phyloP scores from a whole-genome alignment of 2,113 vertebrate species.

The Phylloscopus trochiloides region DNA sequence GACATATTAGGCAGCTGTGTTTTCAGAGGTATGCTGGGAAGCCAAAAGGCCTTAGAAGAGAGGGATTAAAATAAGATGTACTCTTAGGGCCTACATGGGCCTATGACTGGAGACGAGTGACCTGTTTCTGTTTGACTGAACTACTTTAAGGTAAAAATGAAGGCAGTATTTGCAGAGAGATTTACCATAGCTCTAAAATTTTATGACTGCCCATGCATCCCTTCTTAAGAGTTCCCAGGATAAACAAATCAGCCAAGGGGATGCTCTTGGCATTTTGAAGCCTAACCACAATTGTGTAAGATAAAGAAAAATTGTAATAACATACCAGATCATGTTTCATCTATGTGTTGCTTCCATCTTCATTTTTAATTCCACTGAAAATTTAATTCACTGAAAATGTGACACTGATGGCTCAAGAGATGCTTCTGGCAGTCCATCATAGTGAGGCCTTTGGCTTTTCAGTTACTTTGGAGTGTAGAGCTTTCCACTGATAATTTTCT shows the following conservation, averaged over 20 bases:
- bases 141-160: background rate
- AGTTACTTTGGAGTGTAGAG: background rate
- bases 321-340: background rate
- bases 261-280: slow-evolving; percentile 33
- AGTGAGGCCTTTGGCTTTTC: slow-evolving; percentile 14
- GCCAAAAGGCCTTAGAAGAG: background rate
- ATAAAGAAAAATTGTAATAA: slow-evolving; percentile 27
- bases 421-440: background rate
- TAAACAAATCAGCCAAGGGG: background rate
- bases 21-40: background rate
- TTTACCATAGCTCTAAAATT: slow-evolving; percentile 47
- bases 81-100: background rate
- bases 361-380: slow-evolving; percentile 44
- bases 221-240: background rate
- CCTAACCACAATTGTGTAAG: slow-evolving; percentile 22
- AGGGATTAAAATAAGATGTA: background rate
- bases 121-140: background rate
- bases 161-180: background rate
- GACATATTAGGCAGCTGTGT: background rate
- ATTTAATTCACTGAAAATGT: background rate
- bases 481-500: background rate
- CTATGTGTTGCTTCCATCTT: slow-evolving; percentile 5
- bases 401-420: background rate
- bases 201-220: slow-evolving; percentile 2
- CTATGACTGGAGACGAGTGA: background rate